Percentiles rank a stretch among this genome's conserved stretches.
These are phyloP conservation scores for Corapipo altera DNA, from an alignment of 2,113 vertebrate genomes.

Conservation along the genomic window DNA sequence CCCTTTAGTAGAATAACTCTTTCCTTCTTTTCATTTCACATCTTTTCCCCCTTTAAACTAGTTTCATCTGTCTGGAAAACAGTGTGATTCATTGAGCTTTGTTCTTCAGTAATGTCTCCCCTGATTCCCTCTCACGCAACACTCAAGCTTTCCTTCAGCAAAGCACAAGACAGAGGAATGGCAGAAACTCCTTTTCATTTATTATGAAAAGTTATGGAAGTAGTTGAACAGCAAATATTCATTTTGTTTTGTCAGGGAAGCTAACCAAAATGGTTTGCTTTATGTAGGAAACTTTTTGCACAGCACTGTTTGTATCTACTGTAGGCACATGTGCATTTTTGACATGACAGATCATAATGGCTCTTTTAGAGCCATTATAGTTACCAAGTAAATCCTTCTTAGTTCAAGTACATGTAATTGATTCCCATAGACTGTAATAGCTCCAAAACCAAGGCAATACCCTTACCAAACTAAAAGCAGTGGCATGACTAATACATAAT, in stretches of 20 bases:
- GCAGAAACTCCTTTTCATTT: not conserved
- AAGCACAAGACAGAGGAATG: not conserved
- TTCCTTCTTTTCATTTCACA: not conserved
- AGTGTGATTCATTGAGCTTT: not conserved
- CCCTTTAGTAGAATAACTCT: not conserved
- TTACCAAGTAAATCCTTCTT: conserved; percentile 79
- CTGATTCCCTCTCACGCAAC: not conserved
- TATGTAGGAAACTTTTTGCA: conserved; percentile 22
- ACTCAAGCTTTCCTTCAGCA: not conserved
- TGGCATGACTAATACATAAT: conserved; percentile 66
- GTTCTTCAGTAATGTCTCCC: not conserved
- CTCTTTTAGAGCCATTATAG: conserved; percentile 75
- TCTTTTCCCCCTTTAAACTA: not conserved
- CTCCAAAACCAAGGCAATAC: conserved; percentile 73
- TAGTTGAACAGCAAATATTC: not conserved
- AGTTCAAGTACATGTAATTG: conserved; percentile 76
- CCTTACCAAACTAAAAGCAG: conserved; percentile 70
- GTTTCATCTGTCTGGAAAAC: not conserved
- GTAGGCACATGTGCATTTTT: conserved; percentile 40
- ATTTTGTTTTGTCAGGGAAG: conserved; percentile 3
- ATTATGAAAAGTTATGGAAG: conserved; percentile 1
- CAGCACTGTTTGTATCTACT: conserved; percentile 28
- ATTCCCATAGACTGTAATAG: conserved; percentile 76
- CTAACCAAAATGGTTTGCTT: conserved; percentile 1
- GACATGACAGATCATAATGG: conserved; percentile 69